These are phyloP conservation scores for Euphydryas editha DNA, from an alignment of 2,888 invertebrate genomes.

Conservation along the genomic window DNA sequence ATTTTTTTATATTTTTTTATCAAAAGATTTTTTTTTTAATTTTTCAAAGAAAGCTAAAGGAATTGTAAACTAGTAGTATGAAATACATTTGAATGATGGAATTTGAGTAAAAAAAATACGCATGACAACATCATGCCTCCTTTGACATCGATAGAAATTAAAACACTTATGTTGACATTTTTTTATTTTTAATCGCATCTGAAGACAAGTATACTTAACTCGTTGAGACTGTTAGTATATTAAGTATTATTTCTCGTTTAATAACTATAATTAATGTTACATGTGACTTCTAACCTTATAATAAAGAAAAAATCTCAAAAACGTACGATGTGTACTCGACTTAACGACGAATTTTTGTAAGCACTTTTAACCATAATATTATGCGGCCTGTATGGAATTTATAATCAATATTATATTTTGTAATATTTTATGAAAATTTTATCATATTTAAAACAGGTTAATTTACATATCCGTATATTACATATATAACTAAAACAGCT, in stretches of 20 bases:
- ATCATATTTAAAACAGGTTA: slow-evolving; percentile 23
- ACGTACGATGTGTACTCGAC: slow-evolving; percentile 34
- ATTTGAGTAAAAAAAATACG: not conserved
- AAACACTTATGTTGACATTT: slow-evolving; percentile 4
- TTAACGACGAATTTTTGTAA: slow-evolving; percentile 26
- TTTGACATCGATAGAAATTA: not conserved
- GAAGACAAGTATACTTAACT: slow-evolving; percentile 56
- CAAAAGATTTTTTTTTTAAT: not conserved
- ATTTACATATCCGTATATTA: slow-evolving; percentile 20
- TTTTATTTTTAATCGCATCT: slow-evolving; percentile 18
- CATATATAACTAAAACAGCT: not conserved
- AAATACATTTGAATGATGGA: not conserved
- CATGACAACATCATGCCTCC: not conserved
- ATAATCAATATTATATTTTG: slow-evolving; percentile 26
- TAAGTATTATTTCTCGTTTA: slow-evolving; percentile 45
- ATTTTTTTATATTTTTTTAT: not conserved
- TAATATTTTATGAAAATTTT: slow-evolving; percentile 26
- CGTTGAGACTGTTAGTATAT: slow-evolving; percentile 63
- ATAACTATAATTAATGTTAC: slow-evolving; percentile 42
- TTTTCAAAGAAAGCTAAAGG: not conserved
- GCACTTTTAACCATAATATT: slow-evolving; percentile 26
- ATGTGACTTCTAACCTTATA: slow-evolving; percentile 42
- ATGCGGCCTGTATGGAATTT: slow-evolving; percentile 15
- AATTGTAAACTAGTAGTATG: not conserved
- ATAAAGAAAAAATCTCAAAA: slow-evolving; percentile 30